Evolutionary conservation across 2,113 vertebrate species (phyloP).

Genomic region (Megalops atlanticus): DNA sequence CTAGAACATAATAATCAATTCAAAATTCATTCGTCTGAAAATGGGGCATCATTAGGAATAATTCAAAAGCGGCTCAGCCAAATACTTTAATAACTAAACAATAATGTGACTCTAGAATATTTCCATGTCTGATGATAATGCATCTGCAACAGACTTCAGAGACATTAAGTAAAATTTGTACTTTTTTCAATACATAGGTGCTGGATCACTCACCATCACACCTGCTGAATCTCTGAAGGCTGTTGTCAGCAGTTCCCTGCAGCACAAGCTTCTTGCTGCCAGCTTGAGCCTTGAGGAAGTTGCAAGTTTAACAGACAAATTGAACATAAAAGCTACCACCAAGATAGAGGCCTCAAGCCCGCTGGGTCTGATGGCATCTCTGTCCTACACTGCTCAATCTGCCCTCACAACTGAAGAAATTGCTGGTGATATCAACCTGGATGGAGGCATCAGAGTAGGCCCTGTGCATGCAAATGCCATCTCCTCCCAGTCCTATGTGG

Average conservation of each 20-base stretch:
- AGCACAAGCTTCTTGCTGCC: slow-evolving; percentile 75
- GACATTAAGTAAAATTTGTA: slow-evolving; percentile 13
- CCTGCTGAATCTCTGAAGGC: slow-evolving; percentile 62
- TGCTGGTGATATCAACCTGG: slow-evolving; percentile 66
- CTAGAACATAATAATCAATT: no score
- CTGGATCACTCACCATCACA: slow-evolving; percentile 67
- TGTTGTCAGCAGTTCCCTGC: slow-evolving; percentile 67
- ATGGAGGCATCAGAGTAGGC: slow-evolving; percentile 69
- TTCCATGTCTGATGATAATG: background rate
- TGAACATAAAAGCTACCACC: slow-evolving; percentile 62
- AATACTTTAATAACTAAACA: no score
- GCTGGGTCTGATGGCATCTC: slow-evolving; percentile 74
- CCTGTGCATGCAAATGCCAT: slow-evolving; percentile 65
- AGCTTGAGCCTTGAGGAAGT: slow-evolving; percentile 66
- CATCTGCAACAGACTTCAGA: background rate
- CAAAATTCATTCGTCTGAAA: no score
- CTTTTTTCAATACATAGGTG: slow-evolving; percentile 69
- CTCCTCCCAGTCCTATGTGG: slow-evolving; percentile 67
- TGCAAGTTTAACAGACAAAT: slow-evolving; percentile 57
- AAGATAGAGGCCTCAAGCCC: slow-evolving; percentile 62
- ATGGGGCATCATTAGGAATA: no score
- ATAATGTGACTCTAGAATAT: background rate
- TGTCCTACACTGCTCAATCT: slow-evolving; percentile 64
- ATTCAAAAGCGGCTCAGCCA: no score
- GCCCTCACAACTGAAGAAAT: slow-evolving; percentile 61